Conservation (phyloP, 1,140 invertebrate genomes). For the Mycetomoellerius zeteki region DNA sequence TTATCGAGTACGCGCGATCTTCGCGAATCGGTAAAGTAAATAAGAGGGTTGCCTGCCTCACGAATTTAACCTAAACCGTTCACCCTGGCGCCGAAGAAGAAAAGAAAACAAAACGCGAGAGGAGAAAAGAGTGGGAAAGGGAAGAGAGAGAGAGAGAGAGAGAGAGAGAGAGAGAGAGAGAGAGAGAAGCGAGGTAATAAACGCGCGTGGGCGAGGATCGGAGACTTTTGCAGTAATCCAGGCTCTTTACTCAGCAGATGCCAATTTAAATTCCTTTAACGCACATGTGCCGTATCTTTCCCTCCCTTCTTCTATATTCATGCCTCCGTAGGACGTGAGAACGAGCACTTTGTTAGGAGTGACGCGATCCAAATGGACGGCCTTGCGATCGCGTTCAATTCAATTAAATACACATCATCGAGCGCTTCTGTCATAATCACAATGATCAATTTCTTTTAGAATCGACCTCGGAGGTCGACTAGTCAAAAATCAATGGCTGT, state of each 20-base stretch:
- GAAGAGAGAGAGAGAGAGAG: conserved; percentile 65
- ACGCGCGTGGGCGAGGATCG: conserved; percentile 83
- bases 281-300: conserved; percentile 62
- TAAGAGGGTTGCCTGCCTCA: conserved; percentile 82
- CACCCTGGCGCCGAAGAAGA: conserved; percentile 73
- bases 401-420: conserved; percentile 57
- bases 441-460: conserved; percentile 30
- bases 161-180: conserved; percentile 51
- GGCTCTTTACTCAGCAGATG: conserved; percentile 79
- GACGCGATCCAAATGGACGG: background rate
- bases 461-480: background rate
- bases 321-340: conserved; percentile 75
- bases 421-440: conserved; percentile 14
- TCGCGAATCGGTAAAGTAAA: conserved; percentile 80
- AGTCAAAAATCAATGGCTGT: conserved; percentile 16
- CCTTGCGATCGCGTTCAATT: conserved; percentile 38
- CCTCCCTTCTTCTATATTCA: conserved; percentile 37
- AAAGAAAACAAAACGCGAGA: conserved; percentile 58
- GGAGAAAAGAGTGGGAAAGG: conserved; percentile 17
- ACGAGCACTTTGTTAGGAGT: conserved; percentile 73
- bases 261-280: conserved; percentile 84
- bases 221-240: conserved; percentile 83
- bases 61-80: conserved; percentile 83
- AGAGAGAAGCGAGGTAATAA: conserved; percentile 76
- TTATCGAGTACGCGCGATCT: conserved; percentile 82